Evolutionary conservation across 2,888 invertebrate species (phyloP).

Genomic region (Lasioglossum lativentre): DNA sequence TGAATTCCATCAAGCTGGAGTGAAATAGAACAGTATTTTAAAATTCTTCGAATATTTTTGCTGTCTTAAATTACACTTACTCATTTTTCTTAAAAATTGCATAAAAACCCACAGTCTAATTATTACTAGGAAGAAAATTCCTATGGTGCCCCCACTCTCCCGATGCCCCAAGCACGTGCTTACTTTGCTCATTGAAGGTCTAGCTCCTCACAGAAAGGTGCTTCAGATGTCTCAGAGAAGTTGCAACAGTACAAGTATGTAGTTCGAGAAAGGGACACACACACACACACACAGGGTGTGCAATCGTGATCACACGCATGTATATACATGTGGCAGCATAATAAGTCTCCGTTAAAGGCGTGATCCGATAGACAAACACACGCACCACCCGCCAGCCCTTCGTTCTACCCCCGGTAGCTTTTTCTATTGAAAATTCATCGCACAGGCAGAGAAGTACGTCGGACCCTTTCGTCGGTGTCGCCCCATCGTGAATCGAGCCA

Average conservation of each 20-base stretch:
- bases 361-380: conserved; percentile 81
- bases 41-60: too few species aligned
- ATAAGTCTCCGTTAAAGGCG: conserved; percentile 68
- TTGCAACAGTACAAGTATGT: neutral
- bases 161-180: too few species aligned
- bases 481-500: conserved; percentile 55
- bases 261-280: neutral
- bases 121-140: too few species aligned
- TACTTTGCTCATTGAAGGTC: too few species aligned
- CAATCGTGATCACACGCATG: conserved; percentile 1
- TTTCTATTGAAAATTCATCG: conserved; percentile 79
- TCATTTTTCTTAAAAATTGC: too few species aligned
- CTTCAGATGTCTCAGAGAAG: neutral
- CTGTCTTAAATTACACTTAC: too few species aligned
- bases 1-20: too few species aligned
- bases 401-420: conserved; percentile 40
- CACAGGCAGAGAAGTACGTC: conserved; percentile 66
- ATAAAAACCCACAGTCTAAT: too few species aligned
- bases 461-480: conserved; percentile 57
- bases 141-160: neutral
- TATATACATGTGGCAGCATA: conserved; percentile 62
- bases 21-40: too few species aligned
- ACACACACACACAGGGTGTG: neutral
- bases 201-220: neutral
- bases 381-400: conserved; percentile 41